Base-by-base conservation (phyloP, 2,113 vertebrate genomes). In the Equus przewalskii region DNA sequence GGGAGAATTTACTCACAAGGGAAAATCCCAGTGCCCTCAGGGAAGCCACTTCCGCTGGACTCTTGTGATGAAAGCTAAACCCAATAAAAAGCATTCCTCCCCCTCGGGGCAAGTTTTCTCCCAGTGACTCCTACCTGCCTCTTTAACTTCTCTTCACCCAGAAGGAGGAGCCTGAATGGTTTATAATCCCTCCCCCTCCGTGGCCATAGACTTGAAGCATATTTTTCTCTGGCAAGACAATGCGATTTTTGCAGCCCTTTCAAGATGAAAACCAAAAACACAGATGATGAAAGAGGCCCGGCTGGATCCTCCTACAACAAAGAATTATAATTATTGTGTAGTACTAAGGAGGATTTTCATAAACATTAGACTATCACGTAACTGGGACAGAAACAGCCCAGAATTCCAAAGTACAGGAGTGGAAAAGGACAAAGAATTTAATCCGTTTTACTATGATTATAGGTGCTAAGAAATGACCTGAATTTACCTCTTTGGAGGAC, bases 1-100 rank as follows among this genome's bases (percentile, higher is more conserved):
- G 54, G n/a, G 44, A 86, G 73, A 81, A 82, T 84, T 85, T 75
- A 62, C 69, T 97, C 73, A 85, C 70, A 5, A 26, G 62, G 91
- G 89, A 79, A 89, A 85, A 94, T 67, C 69, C 89, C 89, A 4
- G 30, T 4, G 44, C 24, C 78, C 91, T 76, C 3, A 6, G 78
- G 85, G 72, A 79, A 95, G 72, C 46, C 10, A n/a, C 44, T 67
- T 64, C 80, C 41, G 2, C 11, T n/a, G 65, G 44, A 16, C 22
- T 60, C 19, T 28, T 16, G 46, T 24, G 60, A 87, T 24, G 22
- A 65, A 92, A 89, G 65, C 60, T 21, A 33, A 73, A 54, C 28
- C 46, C 18, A 49, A 18, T 72, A 72, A 73, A 76, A 72, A 44
- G 33, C 54, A 67, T 33, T 87, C 73, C 84, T 91, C 58, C 49